These are phyloP conservation scores for Oryctolagus cuniculus DNA, from an alignment of 2,113 vertebrate genomes.

Conservation along the genomic window DNA sequence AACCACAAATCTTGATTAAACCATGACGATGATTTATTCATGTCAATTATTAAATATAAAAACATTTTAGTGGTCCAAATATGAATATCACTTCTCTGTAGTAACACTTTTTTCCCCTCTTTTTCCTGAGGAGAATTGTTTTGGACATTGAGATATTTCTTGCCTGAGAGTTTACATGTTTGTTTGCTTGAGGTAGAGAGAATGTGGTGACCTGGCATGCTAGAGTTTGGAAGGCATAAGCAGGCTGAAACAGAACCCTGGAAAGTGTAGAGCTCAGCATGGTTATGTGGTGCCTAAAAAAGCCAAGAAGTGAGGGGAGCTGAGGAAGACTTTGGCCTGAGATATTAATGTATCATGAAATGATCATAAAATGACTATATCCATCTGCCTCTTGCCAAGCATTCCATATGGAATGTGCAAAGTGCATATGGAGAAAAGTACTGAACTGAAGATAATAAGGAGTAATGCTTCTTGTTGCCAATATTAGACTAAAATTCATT, in stretches of 20 bases:
- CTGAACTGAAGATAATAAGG: not conserved
- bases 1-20: not conserved
- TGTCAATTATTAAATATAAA: not conserved
- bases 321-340: fast-evolving
- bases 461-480: not conserved
- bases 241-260: not conserved
- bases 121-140: not conserved
- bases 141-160: not conserved
- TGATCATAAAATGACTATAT: not conserved
- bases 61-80: not conserved
- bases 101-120: not conserved
- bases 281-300: not conserved
- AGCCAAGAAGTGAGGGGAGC: not conserved
- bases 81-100: not conserved
- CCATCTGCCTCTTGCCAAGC: not conserved
- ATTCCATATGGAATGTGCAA: not conserved
- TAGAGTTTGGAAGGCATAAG: not conserved
- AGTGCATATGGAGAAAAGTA: not conserved
- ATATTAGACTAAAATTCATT: not conserved
- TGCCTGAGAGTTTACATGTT: not conserved
- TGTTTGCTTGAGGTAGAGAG: not conserved
- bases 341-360: not conserved
- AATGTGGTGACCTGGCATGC: no score
- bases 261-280: not conserved
- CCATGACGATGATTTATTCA: not conserved